These are phyloP conservation scores for Lonchura striata DNA, from an alignment of 2,113 vertebrate genomes.

Conservation along the genomic window DNA sequence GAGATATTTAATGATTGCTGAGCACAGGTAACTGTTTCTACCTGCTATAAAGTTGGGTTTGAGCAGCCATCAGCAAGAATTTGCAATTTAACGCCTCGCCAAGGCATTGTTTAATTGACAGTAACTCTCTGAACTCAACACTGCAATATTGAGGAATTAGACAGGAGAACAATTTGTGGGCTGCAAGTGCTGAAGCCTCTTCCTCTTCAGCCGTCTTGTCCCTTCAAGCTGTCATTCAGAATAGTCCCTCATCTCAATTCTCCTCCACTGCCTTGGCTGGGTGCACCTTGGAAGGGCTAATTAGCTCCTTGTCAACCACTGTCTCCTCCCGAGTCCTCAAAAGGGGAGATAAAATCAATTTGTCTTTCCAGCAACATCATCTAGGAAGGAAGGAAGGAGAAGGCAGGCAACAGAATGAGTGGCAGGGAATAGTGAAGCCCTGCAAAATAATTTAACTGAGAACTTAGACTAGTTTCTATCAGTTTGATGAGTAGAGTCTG, in stretches of 20 bases:
- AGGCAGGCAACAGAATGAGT: neutral
- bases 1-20: neutral
- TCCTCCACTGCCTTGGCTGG: neutral
- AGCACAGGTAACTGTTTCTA: neutral
- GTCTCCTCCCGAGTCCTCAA: neutral
- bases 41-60: neutral
- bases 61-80: neutral
- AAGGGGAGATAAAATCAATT: neutral
- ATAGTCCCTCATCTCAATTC: neutral
- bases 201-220: neutral
- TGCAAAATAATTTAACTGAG: neutral
- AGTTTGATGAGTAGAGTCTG: neutral
- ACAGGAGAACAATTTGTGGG: neutral
- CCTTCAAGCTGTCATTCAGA: neutral
- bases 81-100: neutral
- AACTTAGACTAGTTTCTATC: neutral
- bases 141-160: neutral
- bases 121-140: neutral
- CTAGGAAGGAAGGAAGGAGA: neutral
- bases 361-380: neutral
- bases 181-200: neutral
- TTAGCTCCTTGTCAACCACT: slow-evolving; percentile 14
- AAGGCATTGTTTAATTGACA: slow-evolving; percentile 27
- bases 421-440: neutral
- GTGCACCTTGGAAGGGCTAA: neutral